Percentiles rank a stretch among this genome's conserved stretches.
Conservation (phyloP, 2,113 vertebrate genomes). For the Calonectris borealis region DNA sequence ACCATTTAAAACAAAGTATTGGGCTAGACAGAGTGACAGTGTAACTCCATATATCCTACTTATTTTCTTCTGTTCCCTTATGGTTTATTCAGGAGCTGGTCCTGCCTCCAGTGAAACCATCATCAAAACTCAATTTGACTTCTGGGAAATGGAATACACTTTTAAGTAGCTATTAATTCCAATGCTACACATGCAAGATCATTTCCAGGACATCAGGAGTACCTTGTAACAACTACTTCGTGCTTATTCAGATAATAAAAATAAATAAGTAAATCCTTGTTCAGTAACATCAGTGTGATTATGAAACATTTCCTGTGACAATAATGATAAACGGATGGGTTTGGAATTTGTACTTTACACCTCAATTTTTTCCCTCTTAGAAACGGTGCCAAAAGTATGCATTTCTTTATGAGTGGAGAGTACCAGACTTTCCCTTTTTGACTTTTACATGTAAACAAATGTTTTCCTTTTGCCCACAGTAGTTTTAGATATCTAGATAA, state of each 20-base stretch:
- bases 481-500: constrained; percentile 2
- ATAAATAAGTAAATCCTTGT: not conserved
- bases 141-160: constrained; percentile 9
- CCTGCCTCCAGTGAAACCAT: constrained; percentile 5
- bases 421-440: not conserved
- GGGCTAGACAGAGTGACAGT: not conserved
- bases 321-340: not conserved
- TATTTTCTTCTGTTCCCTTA: not conserved
- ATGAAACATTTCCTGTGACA: not conserved
- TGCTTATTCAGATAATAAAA: not conserved
- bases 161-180: constrained; percentile 24
- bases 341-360: not conserved
- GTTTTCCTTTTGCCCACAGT: not conserved
- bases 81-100: constrained; percentile 9
- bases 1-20: constrained; percentile 7
- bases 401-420: not conserved
- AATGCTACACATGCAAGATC: not conserved
- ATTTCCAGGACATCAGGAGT: constrained; percentile 1
- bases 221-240: not conserved
- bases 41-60: not conserved
- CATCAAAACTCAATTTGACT: constrained; percentile 29
- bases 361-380: not conserved
- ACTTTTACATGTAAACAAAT: not conserved
- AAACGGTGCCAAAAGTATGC: rapidly evolving
- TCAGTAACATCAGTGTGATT: not conserved